phyloP scores from a whole-genome alignment of 2,113 vertebrate genomes.

The Oenanthe melanoleuca region DNA sequence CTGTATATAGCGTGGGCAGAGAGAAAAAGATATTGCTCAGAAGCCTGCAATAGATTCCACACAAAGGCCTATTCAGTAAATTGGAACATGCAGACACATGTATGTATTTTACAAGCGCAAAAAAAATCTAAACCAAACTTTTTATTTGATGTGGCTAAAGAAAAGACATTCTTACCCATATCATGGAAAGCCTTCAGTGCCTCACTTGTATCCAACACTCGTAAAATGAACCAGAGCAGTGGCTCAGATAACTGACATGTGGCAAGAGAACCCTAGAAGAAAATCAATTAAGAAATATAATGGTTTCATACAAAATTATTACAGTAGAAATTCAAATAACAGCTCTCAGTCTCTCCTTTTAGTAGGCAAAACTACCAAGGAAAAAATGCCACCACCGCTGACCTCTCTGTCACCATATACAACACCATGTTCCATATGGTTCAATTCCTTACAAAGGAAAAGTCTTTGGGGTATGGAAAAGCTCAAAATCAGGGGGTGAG shows the following conservation, averaged over 20 bases:
- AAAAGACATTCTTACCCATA: slow-evolving; percentile 86
- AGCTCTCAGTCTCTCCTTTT: neutral
- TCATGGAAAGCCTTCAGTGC: slow-evolving; percentile 97
- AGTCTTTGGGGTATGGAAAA: neutral
- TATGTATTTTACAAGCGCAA: neutral
- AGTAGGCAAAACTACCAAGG: neutral
- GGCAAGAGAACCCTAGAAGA: slow-evolving; percentile 90
- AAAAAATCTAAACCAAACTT: neutral
- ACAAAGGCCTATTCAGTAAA: neutral
- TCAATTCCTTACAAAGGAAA: rapidly evolving
- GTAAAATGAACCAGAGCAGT: slow-evolving; percentile 95
- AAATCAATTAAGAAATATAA: neutral
- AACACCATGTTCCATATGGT: neutral
- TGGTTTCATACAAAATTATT: neutral
- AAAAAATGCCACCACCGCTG: neutral
- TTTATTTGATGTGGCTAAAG: neutral
- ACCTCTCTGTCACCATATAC: neutral
- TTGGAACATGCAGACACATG: neutral
- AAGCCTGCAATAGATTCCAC: neutral
- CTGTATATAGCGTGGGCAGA: slow-evolving; percentile 48
- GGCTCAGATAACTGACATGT: slow-evolving; percentile 98
- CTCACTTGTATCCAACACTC: slow-evolving; percentile 96
- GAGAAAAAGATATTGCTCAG: neutral
- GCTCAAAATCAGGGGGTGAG: neutral
- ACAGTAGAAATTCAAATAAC: neutral